Evolutionary conservation across 2,797 vertebrate species (phyloP).

Genomic region (Periparus ater): DNA sequence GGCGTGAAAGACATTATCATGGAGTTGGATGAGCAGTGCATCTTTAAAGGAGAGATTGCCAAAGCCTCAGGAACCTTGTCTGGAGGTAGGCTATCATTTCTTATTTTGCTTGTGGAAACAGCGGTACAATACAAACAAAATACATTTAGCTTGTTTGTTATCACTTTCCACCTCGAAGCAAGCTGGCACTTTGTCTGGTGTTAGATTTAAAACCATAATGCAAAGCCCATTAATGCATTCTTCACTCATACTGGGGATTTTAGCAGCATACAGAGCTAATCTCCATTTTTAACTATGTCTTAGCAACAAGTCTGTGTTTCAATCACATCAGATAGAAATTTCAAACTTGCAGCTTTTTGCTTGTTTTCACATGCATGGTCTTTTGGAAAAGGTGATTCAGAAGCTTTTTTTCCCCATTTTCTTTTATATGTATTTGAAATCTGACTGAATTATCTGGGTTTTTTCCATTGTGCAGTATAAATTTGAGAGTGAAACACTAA

Average conservation of each 20-base stretch:
- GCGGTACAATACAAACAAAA: neutral
- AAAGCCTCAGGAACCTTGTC: slow-evolving; percentile 92
- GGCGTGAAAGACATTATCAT: slow-evolving; percentile 91
- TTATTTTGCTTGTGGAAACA: neutral
- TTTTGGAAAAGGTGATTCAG: neutral
- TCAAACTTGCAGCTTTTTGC: neutral
- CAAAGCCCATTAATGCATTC: neutral
- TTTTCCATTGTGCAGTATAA: neutral
- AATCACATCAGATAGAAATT: neutral
- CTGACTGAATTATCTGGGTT: neutral
- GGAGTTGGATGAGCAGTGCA: slow-evolving; percentile 83
- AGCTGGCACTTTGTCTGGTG: neutral
- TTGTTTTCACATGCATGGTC: neutral
- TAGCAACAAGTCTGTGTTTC: neutral
- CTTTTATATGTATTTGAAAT: neutral
- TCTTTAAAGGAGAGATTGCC: slow-evolving; percentile 96
- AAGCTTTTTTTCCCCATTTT: neutral
- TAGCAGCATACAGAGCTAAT: neutral
- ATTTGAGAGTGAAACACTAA: neutral
- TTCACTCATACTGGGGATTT: neutral
- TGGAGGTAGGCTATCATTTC: slow-evolving; percentile 82
- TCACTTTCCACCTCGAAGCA: neutral
- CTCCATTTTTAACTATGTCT: neutral
- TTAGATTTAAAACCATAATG: neutral
- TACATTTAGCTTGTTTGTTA: neutral